These are phyloP conservation scores for Ibycter americanus DNA, from an alignment of 2,797 vertebrate species.

Conservation along the genomic window DNA sequence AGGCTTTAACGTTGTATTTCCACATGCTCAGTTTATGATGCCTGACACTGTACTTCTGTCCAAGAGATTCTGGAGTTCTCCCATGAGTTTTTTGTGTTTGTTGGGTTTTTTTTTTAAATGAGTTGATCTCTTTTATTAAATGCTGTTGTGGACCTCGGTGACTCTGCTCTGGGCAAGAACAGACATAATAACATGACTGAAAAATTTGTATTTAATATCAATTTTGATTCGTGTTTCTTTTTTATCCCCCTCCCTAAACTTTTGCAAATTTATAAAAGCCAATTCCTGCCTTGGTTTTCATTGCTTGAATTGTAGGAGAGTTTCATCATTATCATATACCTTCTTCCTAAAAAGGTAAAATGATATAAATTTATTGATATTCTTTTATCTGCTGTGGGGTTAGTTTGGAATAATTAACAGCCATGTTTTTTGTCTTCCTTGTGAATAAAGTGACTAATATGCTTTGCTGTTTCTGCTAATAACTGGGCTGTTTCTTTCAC, in stretches of 20 bases:
- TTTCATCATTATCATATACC: background rate
- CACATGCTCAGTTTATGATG: accelerated
- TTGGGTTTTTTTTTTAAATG: background rate
- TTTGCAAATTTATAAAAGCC: background rate
- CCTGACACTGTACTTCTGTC: background rate
- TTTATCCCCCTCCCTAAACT: background rate
- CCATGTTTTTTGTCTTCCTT: background rate
- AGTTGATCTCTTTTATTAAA: background rate
- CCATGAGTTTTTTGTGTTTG: background rate
- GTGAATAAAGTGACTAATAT: background rate
- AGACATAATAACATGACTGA: background rate
- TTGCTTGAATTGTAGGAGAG: background rate
- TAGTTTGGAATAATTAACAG: background rate
- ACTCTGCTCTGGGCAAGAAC: background rate
- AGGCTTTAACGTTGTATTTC: background rate
- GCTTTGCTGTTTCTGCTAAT: background rate
- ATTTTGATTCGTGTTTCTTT: background rate
- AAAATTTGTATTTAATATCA: background rate
- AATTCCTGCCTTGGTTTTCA: background rate
- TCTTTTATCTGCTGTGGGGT: background rate
- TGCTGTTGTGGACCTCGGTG: background rate
- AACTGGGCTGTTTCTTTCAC: background rate
- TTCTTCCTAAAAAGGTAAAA: background rate
- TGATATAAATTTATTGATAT: background rate
- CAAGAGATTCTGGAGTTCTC: background rate